phyloP scores from a whole-genome alignment of 2,888 invertebrate genomes.

The Drosophila ezoana region DNA sequence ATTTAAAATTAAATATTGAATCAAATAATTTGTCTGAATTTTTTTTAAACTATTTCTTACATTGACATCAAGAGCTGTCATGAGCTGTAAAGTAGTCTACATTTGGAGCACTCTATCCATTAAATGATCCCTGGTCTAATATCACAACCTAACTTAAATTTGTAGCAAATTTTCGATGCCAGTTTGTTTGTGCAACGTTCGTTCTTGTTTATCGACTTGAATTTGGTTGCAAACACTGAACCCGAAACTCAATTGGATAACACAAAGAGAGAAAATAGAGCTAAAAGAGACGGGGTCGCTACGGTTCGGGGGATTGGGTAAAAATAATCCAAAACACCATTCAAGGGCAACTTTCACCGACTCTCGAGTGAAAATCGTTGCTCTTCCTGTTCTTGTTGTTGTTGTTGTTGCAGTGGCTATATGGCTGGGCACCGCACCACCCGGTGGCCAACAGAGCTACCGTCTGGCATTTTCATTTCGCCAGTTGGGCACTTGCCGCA shows the following conservation, averaged over 20 bases:
- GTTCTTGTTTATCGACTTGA: constrained; percentile 71
- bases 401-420: constrained; percentile 25
- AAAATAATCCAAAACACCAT: constrained; percentile 74
- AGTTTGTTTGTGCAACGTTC: constrained; percentile 24
- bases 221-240: constrained; percentile 67
- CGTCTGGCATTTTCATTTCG: constrained; percentile 73
- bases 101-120: neutral
- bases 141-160: constrained; percentile 9
- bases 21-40: too few species aligned
- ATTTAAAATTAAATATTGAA: too few species aligned
- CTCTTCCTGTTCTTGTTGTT: constrained; percentile 35
- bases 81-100: neutral
- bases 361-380: constrained; percentile 59
- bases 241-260: constrained; percentile 61
- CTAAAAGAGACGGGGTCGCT: constrained; percentile 7
- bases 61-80: too few species aligned
- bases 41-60: too few species aligned
- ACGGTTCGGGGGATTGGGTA: neutral
- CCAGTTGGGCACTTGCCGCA: constrained; percentile 67
- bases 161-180: constrained; percentile 19
- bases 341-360: constrained; percentile 82
- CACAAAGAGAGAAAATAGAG: constrained; percentile 36
- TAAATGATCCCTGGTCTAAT: neutral
- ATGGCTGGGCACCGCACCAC: constrained; percentile 11
- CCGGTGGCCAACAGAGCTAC: constrained; percentile 45